A percentile compares a stretch with the other conserved stretches of the same genome.
These are phyloP conservation scores for Gymnopithys bicolor DNA, from an alignment of 2,797 vertebrate genomes.

Conservation along the genomic window DNA sequence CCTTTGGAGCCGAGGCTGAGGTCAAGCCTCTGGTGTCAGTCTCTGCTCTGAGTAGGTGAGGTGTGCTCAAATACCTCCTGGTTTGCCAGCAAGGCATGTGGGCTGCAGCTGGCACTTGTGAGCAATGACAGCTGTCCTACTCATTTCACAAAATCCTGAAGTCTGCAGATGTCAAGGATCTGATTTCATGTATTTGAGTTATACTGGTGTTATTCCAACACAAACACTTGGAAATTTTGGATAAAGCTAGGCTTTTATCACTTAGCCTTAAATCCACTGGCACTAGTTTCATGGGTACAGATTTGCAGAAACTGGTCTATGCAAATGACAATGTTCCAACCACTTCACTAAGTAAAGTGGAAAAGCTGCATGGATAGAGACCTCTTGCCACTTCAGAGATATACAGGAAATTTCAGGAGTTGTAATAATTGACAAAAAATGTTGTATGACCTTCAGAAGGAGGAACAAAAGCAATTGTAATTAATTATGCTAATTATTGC, in stretches of 20 bases:
- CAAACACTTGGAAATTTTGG: background rate
- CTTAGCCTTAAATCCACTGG: background rate
- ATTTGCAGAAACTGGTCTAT: background rate
- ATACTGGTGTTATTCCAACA: background rate
- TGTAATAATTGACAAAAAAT: background rate
- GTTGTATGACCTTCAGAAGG: background rate
- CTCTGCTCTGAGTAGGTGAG: background rate
- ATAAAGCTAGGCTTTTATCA: background rate
- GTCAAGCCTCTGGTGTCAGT: background rate
- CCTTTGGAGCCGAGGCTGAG: background rate
- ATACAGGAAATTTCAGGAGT: background rate
- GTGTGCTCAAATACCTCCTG: background rate
- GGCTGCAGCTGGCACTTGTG: background rate
- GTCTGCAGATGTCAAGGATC: background rate
- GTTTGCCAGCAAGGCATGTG: background rate
- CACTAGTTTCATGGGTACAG: background rate
- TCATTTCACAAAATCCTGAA: fast-evolving
- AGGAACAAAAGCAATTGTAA: background rate
- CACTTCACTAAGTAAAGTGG: background rate
- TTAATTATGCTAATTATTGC: background rate
- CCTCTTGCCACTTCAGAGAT: background rate
- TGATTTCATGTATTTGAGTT: background rate
- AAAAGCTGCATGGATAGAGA: background rate
- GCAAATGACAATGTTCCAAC: background rate
- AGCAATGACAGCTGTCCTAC: fast-evolving